Evolutionary conservation across 2,797 vertebrate genomes (phyloP), one percentile per base, ranked within the genome.

Genomic region (Clarias pachynema): DNA sequence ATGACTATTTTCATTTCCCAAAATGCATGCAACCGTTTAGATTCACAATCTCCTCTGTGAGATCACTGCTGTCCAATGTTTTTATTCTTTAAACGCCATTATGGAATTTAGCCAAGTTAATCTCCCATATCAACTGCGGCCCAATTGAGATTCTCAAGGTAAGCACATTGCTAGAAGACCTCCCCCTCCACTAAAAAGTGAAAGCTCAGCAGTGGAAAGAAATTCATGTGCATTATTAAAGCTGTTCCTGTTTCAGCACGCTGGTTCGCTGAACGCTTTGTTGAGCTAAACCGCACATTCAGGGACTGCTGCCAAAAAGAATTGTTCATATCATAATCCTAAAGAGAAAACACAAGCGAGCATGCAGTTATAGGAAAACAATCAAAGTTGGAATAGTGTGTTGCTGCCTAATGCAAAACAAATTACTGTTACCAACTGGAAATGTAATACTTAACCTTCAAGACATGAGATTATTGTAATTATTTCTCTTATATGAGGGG

Each of bases 151-250:
- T 85, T 57, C n/a, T 68, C 20, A 56, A 56, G 62, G 70, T 74
- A 82, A 66, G 69, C 34, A 34, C 34, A 37, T 57, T 69, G 79
- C 79, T 24, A 14, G 0, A 31, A 56, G 34, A n/a, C 69, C 4
- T 22, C 69, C 81, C 81, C n/a, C 56, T 29, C 12, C 29, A 26
- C 9, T 2, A 12, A 60, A 74, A 83, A 53, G 57, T 49, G 69
- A 74, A 83, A 74, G 16, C 81, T 83, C 57, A 74, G 69, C 81
- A 83, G 70, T 29, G 34, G 53, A 62, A 72, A 60, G 2, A 72
- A 62, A 82, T 31, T 57, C 56, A 40, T 20, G 81, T 72, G 81
- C 81, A 74, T 73, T 60, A 83, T 60, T 83, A 40, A 83, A 83
- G 29, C 24, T 60, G 68, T 57, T 20, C 69, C 24, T 29, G 40